These are phyloP conservation scores for Oithona nana DNA, from an alignment of 2,888 invertebrate species.

Conservation along the genomic window DNA sequence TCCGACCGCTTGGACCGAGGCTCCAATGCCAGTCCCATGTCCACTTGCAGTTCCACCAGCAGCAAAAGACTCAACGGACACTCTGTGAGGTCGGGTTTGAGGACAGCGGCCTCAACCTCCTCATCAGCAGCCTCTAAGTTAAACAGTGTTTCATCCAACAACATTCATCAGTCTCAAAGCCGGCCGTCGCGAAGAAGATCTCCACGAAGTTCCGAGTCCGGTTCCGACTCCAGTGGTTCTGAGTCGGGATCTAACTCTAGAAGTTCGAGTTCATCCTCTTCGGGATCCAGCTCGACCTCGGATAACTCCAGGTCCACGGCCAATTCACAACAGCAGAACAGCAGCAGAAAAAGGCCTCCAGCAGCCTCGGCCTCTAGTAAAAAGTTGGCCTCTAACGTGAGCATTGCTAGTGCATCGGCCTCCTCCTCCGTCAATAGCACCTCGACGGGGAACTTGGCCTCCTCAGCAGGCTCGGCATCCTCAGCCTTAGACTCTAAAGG, in stretches of 20 bases:
- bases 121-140: background rate
- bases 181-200: background rate
- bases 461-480: too few relatives aligned
- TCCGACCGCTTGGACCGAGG: background rate
- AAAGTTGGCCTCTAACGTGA: background rate
- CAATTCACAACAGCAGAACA: background rate
- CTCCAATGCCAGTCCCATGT: background rate
- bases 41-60: background rate
- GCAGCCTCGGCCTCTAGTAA: background rate
- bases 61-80: background rate
- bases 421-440: background rate
- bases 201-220: conserved; percentile 28
- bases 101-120: background rate
- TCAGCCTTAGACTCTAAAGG: too few relatives aligned
- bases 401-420: background rate
- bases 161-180: background rate
- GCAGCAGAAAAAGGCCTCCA: too few relatives aligned
- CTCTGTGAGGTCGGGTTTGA: background rate
- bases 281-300: conserved; percentile 17
- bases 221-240: conserved; percentile 25
- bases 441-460: background rate
- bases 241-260: conserved; percentile 32
- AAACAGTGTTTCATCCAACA: background rate
- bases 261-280: conserved; percentile 17
- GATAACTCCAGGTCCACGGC: background rate